Evolutionary conservation across 2,888 invertebrate genomes (phyloP).

Genomic region (Trichacis sp.): DNA sequence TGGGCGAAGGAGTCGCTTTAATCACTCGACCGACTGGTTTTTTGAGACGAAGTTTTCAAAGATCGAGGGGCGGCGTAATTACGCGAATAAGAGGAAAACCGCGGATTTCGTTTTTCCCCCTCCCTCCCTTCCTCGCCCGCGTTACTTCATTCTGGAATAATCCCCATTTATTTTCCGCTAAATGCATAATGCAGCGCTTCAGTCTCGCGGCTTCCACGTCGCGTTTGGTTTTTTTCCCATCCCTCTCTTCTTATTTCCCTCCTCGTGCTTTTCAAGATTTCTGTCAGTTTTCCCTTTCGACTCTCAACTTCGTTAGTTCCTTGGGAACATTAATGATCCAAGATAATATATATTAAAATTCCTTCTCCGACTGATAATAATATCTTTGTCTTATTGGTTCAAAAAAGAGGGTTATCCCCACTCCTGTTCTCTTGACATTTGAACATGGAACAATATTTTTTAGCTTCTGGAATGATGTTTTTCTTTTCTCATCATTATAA

Average conservation of each 20-base stretch:
- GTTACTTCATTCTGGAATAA: constrained; percentile 42
- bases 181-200: constrained; percentile 52
- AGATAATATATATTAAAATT: constrained; percentile 51
- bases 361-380: constrained; percentile 7
- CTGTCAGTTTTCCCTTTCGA: constrained; percentile 32
- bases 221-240: too few species aligned
- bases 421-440: too few species aligned
- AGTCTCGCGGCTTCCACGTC: neutral
- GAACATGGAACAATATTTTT: too few species aligned
- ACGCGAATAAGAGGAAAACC: constrained; percentile 13
- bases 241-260: constrained; percentile 13
- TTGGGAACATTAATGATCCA: constrained; percentile 58
- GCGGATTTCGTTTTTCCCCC: too few species aligned
- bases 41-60: constrained; percentile 7
- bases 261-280: constrained; percentile 16
- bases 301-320: constrained; percentile 54
- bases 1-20: neutral
- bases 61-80: constrained; percentile 22
- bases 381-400: too few species aligned
- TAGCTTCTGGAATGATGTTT: too few species aligned
- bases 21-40: neutral
- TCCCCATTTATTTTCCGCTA: constrained; percentile 54
- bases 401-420: too few species aligned
- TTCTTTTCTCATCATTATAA: too few species aligned
- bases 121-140: too few species aligned